Evolutionary conservation across 2,888 invertebrate genomes (phyloP), one percentile per base, ranked within the genome.

Genomic region (Drosophila niveifrons): DNA sequence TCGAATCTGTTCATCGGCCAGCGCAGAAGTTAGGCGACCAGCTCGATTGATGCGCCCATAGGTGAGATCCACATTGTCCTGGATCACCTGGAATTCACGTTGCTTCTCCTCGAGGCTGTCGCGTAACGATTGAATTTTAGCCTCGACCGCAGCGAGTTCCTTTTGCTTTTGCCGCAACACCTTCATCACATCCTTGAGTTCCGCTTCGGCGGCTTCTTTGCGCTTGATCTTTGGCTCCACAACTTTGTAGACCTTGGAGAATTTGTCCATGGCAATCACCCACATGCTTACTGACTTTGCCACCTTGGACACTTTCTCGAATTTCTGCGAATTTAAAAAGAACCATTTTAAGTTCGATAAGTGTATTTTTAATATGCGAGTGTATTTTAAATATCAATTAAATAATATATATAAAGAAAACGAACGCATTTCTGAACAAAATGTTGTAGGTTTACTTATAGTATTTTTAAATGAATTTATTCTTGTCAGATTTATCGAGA

Each of bases 201-300:
- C 96, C 6, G 92, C 93, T 80, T 97, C 96, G 0, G 98, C 98
- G 68, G 94, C 95, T 88, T 95, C 95, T 81, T 97, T 94, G 69
- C 94, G 95, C 72, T 95, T 93, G 59, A 96, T 95, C 92, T 98
- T 98, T 0, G 98, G 98, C 89, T 97, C 97, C 1, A 98, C 98
- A 7, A 97, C 94, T 90, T 95, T 94, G 92, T 95, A 97, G 0
- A 98, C 96, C 92, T 96, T 96, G 0, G 97, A 96, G 90, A 98
- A 98, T 90, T 95, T 95, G 84, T 98, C 97, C 76, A 98, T 96
- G 0, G 98, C 98, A 89, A 96, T 94, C 7, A 98, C 98, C 98
- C 98, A 98, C 91, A 98, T 94, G 80, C 98, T 97, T 93, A 98
- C 95, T 8, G 97, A 98, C 80, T 95, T 96, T 89, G 98, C 97